Base-by-base conservation (phyloP, 2,888 invertebrate genomes). In the Hypena proboscidalis region DNA sequence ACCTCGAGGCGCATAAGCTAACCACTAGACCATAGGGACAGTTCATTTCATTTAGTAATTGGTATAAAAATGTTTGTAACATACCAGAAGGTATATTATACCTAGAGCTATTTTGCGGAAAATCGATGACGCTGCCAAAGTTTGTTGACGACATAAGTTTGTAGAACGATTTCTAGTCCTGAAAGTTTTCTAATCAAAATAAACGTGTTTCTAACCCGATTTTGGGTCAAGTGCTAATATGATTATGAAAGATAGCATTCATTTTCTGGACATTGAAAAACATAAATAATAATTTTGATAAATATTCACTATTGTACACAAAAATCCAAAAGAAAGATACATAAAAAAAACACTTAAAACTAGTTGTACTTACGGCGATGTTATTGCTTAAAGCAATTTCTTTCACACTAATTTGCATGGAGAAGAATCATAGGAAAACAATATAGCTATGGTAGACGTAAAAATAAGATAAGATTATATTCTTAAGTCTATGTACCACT, bases 161-260 rank as follows among this genome's bases (percentile, higher is more conserved):
- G 46, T 46, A 45, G 48, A 62, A 48, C 43, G 31, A 40, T 58
- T 31, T 26, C 27, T 38, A 45, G 39, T 26, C 37, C 21, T 9
- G 20, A 42, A 51, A 60, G 41, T 60, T 64, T 55, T 56, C 51
- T 47, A 47, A 55, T 60, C 64, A 60, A 60, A 60, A 60, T 59
- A 47, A 38, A 41, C 60, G 64, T 41, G 36, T 44, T 59, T 30
- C 42, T 50, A 44, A 37, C 36, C 21, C 27, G 59, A 30, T 55
- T 59, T 43, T 27, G 34, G 57, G 36, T 37, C 57, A 50, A 49
- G 58, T 37, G 31, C 22, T 22, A n/a, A 20, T 20, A 39, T 35
- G 46, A 46, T 17, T 20, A 39, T 35, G 46, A 46, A 31, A 27
- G 23, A 13, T 9, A 9, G 29, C 29, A 38, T 54, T 39, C 11